Percentiles rank a stretch among this genome's conserved stretches.
phyloP scores from a whole-genome alignment of 2,888 invertebrate species.

The Cataglyphis albicans region DNA sequence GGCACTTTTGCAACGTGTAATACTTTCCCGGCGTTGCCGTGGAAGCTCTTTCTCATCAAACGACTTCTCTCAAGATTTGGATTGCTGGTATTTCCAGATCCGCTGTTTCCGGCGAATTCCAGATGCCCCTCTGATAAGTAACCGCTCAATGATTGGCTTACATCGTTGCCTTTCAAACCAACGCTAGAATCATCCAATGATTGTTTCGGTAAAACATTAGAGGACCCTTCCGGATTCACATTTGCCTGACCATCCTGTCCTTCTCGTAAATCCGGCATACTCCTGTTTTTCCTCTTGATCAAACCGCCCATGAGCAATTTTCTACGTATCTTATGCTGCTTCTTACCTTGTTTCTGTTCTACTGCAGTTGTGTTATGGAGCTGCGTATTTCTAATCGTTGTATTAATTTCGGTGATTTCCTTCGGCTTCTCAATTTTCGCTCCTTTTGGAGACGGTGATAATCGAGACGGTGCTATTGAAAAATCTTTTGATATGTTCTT shows the following conservation, averaged over 20 bases:
- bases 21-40: constrained; percentile 93
- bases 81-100: constrained; percentile 88
- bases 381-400: constrained; percentile 86
- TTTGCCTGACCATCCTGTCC: constrained; percentile 89
- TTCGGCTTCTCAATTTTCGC: constrained; percentile 86
- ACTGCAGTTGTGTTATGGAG: constrained; percentile 57
- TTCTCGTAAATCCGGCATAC: constrained; percentile 96
- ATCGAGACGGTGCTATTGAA: constrained; percentile 88
- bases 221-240: constrained; percentile 80
- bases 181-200: constrained; percentile 92
- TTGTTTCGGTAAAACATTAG: constrained; percentile 81
- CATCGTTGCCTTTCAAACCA: constrained; percentile 89
- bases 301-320: constrained; percentile 96
- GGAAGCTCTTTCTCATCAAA: constrained; percentile 95
- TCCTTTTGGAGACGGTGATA: constrained; percentile 77
- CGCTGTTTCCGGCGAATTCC: constrained; percentile 89
- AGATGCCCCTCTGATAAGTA: constrained; percentile 95
- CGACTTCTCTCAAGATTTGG: constrained; percentile 95
- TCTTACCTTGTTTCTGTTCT: constrained; percentile 92
- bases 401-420: constrained; percentile 87
- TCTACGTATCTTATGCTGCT: constrained; percentile 95
- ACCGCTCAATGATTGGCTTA: constrained; percentile 90
- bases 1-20: constrained; percentile 94
- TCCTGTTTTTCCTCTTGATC: constrained; percentile 94
- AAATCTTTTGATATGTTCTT: constrained; percentile 91